Percentiles rank a stretch among this genome's conserved stretches.
These are phyloP conservation scores for Drosophila aff. DNA, from an alignment of 1,140 invertebrate species.

Conservation along the genomic window DNA sequence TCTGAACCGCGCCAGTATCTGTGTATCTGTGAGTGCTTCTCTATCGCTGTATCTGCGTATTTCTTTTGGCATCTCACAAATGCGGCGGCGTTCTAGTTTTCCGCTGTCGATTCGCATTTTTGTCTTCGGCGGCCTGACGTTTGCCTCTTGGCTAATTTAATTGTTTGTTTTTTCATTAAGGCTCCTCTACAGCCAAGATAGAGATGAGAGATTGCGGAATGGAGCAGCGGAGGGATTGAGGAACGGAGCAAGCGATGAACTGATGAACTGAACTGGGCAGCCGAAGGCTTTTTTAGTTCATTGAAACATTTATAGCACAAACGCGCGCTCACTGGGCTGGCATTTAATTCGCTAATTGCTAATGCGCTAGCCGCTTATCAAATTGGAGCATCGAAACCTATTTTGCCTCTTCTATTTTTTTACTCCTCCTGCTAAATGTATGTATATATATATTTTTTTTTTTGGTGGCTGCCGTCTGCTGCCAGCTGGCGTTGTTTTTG, in stretches of 20 bases:
- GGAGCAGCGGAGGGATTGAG: constrained; percentile 13
- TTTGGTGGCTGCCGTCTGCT: constrained; percentile 46
- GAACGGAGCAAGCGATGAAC: constrained; percentile 9
- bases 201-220: constrained; percentile 28
- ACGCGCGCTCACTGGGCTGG: constrained; percentile 44
- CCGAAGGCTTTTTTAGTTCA: constrained; percentile 73
- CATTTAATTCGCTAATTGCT: constrained; percentile 81
- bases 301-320: constrained; percentile 79
- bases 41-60: constrained; percentile 27
- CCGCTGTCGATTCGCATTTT: constrained; percentile 67
- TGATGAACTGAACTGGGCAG: constrained; percentile 11
- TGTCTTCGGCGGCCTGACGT: constrained; percentile 49
- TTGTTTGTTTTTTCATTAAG: constrained; percentile 80
- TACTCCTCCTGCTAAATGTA: constrained; percentile 3
- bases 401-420: constrained; percentile 44
- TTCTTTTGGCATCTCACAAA: constrained; percentile 75
- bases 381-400: constrained; percentile 77
- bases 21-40: constrained; percentile 1
- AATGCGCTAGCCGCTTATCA: constrained; percentile 77
- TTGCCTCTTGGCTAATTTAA: constrained; percentile 80
- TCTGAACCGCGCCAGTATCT: not conserved
- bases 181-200: constrained; percentile 26
- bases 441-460: constrained; percentile 16
- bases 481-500: constrained; percentile 36
- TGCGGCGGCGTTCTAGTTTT: constrained; percentile 77